Evolutionary conservation across 2,113 vertebrate species (phyloP).

Genomic region (Pandion haliaetus): DNA sequence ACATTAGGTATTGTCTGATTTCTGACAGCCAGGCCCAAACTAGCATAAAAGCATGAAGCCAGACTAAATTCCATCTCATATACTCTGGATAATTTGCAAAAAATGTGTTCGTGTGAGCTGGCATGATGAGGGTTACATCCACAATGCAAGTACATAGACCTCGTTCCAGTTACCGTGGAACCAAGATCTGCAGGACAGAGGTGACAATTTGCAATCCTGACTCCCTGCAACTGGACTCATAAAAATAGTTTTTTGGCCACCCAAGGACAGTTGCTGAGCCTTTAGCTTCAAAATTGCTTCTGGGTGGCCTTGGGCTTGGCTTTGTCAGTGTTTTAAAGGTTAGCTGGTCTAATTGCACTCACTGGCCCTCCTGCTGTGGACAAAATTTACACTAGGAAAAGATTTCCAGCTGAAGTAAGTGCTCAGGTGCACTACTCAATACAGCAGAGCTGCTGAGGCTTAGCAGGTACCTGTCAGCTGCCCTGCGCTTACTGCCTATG

Average conservation of each 20-base stretch:
- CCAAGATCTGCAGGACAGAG: background rate
- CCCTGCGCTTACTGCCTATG: background rate
- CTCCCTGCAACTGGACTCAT: background rate
- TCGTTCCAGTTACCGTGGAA: background rate
- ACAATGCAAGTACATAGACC: background rate
- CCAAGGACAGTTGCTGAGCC: background rate
- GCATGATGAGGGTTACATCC: background rate
- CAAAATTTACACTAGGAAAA: background rate
- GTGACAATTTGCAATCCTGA: background rate
- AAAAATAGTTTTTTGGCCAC: background rate
- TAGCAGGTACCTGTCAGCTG: background rate
- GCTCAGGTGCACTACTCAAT: background rate
- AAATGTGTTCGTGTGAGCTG: background rate
- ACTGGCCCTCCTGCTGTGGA: fast-evolving
- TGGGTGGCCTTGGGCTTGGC: background rate
- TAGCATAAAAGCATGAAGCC: background rate
- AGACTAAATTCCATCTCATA: background rate
- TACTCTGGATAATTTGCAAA: background rate
- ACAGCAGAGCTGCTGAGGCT: background rate
- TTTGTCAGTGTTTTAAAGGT: background rate
- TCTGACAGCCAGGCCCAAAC: background rate
- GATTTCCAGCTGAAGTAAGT: background rate
- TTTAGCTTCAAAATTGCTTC: background rate
- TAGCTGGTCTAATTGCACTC: background rate
- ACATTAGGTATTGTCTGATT: background rate